phyloP scores from a whole-genome alignment of 2,888 invertebrate species.

The Melipona beecheii region DNA sequence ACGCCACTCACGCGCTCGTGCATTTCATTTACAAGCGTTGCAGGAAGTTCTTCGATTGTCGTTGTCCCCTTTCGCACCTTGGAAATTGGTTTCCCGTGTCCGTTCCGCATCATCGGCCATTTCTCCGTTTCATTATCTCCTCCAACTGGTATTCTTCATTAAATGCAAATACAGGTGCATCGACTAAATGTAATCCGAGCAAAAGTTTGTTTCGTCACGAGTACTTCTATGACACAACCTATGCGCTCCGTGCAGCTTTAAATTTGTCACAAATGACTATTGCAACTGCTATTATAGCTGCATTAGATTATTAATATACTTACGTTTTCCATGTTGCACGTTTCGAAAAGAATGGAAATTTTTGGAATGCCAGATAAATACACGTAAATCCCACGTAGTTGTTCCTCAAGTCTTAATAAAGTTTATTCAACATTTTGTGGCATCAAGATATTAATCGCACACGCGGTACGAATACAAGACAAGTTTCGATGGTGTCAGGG shows the following conservation, averaged over 20 bases:
- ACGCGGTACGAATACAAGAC: background rate
- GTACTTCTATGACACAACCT: too few species aligned
- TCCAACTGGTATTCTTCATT: constrained; percentile 13
- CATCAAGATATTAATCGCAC: background rate
- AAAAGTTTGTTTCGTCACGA: too few species aligned
- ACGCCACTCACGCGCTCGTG: constrained; percentile 44
- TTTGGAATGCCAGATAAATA: too few species aligned
- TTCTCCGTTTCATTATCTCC: constrained; percentile 42
- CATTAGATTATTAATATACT: too few species aligned
- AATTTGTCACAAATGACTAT: too few species aligned
- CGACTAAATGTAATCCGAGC: too few species aligned
- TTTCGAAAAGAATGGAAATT: too few species aligned
- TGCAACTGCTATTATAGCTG: too few species aligned
- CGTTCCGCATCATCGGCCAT: constrained; percentile 4
- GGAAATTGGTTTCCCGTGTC: constrained; percentile 59
- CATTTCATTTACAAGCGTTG: constrained; percentile 60
- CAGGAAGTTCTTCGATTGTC: constrained; percentile 50
- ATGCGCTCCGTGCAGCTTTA: too few species aligned
- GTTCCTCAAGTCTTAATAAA: background rate
- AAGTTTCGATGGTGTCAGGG: background rate
- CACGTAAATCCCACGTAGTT: too few species aligned
- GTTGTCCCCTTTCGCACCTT: constrained; percentile 22
- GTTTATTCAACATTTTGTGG: background rate
- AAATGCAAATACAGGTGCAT: constrained; percentile 29
- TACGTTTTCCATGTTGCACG: background rate